Base-by-base conservation (phyloP, 2,888 invertebrate genomes). In the Pachliopta kotzebuea region DNA sequence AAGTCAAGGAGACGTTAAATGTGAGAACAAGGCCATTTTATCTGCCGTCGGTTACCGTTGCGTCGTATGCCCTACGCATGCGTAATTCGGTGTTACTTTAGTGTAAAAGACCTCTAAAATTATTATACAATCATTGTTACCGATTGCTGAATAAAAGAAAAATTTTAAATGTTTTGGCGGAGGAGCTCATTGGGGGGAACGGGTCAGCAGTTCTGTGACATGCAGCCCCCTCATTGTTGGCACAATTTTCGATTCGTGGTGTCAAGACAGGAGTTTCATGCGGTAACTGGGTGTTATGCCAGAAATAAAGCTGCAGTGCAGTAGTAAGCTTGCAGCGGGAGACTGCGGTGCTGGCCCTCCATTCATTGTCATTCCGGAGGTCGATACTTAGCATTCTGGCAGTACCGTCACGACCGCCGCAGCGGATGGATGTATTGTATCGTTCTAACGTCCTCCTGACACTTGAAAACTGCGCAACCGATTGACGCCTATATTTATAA, bases 281-380 rank as follows among this genome's bases (percentile, higher is more conserved):
- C 74, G 76, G 76, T 74, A 76, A 76, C 73, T 79, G 82, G 81
- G 81, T 83, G 80, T 76, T 75, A 79, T 90, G 90, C 90, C 90
- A 90, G 88, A 86, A 90, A 88, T 89, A 89, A 86, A 86, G 85
- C 90, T 90, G 90, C 90, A 90, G 84, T 90, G 90, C 90, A 90
- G 90, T 88, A 80, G 79, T 76, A 76, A 79, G 84, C 87, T 88
- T 90, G 90, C 89, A 90, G 86, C 78, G 78, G 73, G 73, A 80
- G 78, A 85, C 83, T 88, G 89, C 88, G 88, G 86, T 76, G 79
- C 78, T 76, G 75, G 77, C 73, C 72, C 74, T 75, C 79, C 85
- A 85, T 83, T 84, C 84, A 85, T 85, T 85, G 83, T 83, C 79
- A 81, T 83, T 80, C 69, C 73, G 80, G 65, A 73, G 73, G 72